A percentile compares a stretch with the other conserved stretches of the same genome.
Evolutionary conservation across 2,797 vertebrate genomes (phyloP).

Genomic region (Acanthurus tractus): DNA sequence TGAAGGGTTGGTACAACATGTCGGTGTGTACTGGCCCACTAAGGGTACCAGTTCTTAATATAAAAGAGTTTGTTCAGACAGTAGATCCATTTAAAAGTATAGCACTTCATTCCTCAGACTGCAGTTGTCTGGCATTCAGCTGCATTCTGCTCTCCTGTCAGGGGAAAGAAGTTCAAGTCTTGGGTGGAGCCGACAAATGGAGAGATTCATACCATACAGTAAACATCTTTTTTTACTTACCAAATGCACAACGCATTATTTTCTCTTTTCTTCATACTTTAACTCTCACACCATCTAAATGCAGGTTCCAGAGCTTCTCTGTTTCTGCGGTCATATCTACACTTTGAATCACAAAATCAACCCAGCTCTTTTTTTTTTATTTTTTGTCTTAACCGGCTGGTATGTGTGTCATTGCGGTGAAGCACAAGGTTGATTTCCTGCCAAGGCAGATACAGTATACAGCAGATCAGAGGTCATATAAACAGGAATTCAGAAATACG

Average conservation of each 20-base stretch:
- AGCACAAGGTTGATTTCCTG: conserved; percentile 49
- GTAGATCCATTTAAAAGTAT: background rate
- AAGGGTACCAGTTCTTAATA: background rate
- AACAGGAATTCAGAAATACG: conserved; percentile 60
- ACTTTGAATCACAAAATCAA: conserved; percentile 13
- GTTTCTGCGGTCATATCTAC: background rate
- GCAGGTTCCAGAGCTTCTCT: background rate
- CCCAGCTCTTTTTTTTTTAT: background rate
- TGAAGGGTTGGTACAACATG: no score
- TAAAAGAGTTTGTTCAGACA: background rate
- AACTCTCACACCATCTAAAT: conserved; percentile 46
- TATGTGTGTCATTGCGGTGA: conserved; percentile 42
- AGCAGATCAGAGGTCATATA: conserved; percentile 58
- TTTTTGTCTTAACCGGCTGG: conserved; percentile 3
- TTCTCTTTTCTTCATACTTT: conserved; percentile 30
- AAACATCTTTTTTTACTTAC: conserved; percentile 67
- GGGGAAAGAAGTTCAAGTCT: conserved; percentile 58
- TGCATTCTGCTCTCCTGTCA: conserved; percentile 33
- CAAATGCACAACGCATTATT: conserved; percentile 46
- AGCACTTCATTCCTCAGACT: conserved; percentile 27
- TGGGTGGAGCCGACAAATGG: conserved; percentile 72
- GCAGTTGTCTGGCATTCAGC: conserved; percentile 42
- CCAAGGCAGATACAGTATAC: conserved; percentile 33
- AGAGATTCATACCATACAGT: conserved; percentile 64
- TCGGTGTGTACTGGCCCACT: no score